Evolutionary conservation across 2,113 vertebrate species (phyloP), one percentile per base, ranked within the genome.

Genomic region (Aegithalos caudatus): DNA sequence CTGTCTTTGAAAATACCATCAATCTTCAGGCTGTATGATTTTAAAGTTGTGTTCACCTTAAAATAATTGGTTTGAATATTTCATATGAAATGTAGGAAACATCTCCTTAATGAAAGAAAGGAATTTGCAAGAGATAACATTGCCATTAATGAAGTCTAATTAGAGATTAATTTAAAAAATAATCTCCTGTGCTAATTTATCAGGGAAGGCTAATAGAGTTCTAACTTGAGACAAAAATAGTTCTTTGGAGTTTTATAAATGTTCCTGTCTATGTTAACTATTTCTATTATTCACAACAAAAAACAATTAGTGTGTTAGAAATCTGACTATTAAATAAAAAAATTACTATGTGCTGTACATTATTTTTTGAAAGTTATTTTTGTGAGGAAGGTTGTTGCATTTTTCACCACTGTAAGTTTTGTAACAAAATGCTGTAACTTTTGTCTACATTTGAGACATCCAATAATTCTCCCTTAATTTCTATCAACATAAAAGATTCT

Each of bases 81-180:
- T 86, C 10, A 2, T n/a, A 69, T 42, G 42, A 61, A 87, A 92
- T 58, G 33, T 37, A 76, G 50, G 61, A 95, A 93, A 38, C 35
- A 38, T 70, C 31, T 69, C 77, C 42, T 89, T 92, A 91, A 96
- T 84, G 86, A 94, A 73, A 77, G 47, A 94, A 74, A 89, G 61
- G 80, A 71, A 70, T 92, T 69, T 89, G 67, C 65, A 87, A 91
- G 90, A 89, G 86, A 88, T 97, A 96, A 95, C 64, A 65, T 48
- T 89, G 70, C 35, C 58, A n/a, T 89, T 96, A 91, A 95, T 84
- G 80, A 96, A 91, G 66, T 72, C 69, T 94, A 94, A 96, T 96
- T 95, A 93, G 88, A 96, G 80, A 94, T 58, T 64, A 29, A 92
- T 93, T 94, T 87, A 87, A 94, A 94, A 95, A 92, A 96, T 87